Evolutionary conservation across 2,888 invertebrate species (phyloP), one percentile per base, ranked within the genome.

Genomic region (Geotrupes spiniger): DNA sequence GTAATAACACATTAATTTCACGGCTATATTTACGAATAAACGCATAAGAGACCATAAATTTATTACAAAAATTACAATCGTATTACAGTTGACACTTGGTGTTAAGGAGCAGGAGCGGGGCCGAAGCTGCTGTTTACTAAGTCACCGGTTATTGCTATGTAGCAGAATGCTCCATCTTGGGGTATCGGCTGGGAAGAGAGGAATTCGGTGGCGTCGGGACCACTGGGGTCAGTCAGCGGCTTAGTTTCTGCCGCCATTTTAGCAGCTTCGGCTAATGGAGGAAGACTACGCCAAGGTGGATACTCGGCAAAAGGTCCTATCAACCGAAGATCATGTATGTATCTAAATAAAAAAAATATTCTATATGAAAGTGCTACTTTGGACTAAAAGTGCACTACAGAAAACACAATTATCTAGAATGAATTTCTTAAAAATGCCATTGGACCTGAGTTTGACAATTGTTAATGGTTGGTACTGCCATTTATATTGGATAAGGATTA

Each of bases 111-210:
- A 15, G 38, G 12, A 27, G 16, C 40, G 27, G 21, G 15, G 12
- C 45, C 49, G 27, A 51, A 49, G 44, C 49, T 56, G 27, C 53
- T 49, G n/a, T 49, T 43, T 6, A 73, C 59, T 52, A 77, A 59
- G 52, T 78, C 77, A 4, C 79, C 79, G 14, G 76, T 77, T 5
- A 79, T 60, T 1, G 78, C 76, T 26, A 79, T 73, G 55, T 77
- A 78, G 57, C 78, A 78, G 59, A 78, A 78, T 2, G 78, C 79
- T 1, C 79, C 79, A 46, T 78, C 76, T 38, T 75, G 74, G 2
- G 78, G 77, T 27, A 71, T 63, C 0, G 77, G 78, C 51, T 78
- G 75, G 10, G 65, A 62, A 14, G 63, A 59, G 15, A 79, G 61
- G 61, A 79, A 79, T 11, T 74, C 73, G 29, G 74, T 70, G 0